Base-by-base conservation (phyloP, 2,113 vertebrate genomes). In the Balaenoptera acutorostrata region DNA sequence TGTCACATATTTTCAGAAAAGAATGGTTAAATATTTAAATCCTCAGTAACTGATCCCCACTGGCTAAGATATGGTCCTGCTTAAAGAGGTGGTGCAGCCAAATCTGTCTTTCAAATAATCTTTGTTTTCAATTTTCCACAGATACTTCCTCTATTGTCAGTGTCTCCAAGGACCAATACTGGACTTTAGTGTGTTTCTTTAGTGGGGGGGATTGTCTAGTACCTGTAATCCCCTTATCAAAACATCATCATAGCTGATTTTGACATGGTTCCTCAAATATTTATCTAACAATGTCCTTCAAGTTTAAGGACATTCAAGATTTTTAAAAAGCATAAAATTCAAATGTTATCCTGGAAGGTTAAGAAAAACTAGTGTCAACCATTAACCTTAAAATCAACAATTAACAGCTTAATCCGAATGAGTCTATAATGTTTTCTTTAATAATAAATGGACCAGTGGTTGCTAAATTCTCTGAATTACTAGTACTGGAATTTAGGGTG, bases 331-430 rank as follows among this genome's bases (percentile, higher is more conserved):
- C 27, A 29, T 80, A 85, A 95, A 92, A 95, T 92, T 52, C 29
- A 97, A 85, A 94, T 71, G 33, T 44, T 77, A 75, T 64, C 36
- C 44, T n/a, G 80, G 33, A 49, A 82, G 39, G 44, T 80, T 90
- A 85, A n/a, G 29, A 74, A 94, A 77, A 83, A n/a, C 2, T 41
- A 71, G 91, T 31, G 36, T 69, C 87, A 95, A 95, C 44, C 71
- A 66, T 90, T 94, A 96, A 88, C 85, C 72, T 95, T 90, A 94
- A 97, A 90, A 93, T 85, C 75, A 84, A 94, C 17, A 96, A 83
- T 63, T 78, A 96, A 82, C 39, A 69, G 21, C 3, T 66, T 18
- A 36, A 33, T 90, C 8, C 59, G 90, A 94, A 82, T 90, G 7
- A 77, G n/a, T 59, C 93, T 81, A 74, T 81, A 95, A 90, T 82